phyloP scores from a whole-genome alignment of 2,113 vertebrate species.

The Piaya cayana region DNA sequence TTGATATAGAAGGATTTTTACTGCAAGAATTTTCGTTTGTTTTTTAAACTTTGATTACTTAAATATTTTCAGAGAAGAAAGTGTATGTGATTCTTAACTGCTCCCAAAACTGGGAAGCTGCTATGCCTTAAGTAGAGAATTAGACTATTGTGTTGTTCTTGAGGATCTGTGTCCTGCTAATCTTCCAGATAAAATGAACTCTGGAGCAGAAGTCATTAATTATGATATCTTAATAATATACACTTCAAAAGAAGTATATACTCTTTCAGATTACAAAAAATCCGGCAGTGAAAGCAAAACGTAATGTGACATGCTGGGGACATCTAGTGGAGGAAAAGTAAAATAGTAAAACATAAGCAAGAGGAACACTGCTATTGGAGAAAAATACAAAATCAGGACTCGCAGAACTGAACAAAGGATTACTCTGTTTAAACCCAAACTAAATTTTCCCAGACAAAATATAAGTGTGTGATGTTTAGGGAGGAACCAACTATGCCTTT shows the following conservation, averaged over 20 bases:
- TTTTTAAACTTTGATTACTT: constrained; percentile 68
- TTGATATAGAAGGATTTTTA: constrained; percentile 59
- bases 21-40: constrained; percentile 57
- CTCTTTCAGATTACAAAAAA: not conserved
- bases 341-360: not conserved
- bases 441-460: not conserved
- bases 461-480: not conserved
- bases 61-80: constrained; percentile 68
- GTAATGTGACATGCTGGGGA: constrained; percentile 68
- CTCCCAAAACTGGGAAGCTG: constrained; percentile 44
- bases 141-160: constrained; percentile 54
- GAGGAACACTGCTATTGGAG: fast-evolving
- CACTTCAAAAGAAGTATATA: constrained; percentile 56
- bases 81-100: constrained; percentile 55
- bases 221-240: constrained; percentile 46
- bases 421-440: not conserved
- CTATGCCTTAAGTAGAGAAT: constrained; percentile 41
- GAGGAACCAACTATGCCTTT: not conserved
- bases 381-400: not conserved
- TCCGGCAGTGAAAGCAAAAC: not conserved
- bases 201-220: constrained; percentile 60
- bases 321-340: constrained; percentile 78
- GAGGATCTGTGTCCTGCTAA: constrained; percentile 58
- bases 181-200: constrained; percentile 61
- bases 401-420: not conserved